Evolutionary conservation across 2,797 vertebrate genomes (phyloP), one percentile per base, ranked within the genome.

Genomic region (Falco columbarius): DNA sequence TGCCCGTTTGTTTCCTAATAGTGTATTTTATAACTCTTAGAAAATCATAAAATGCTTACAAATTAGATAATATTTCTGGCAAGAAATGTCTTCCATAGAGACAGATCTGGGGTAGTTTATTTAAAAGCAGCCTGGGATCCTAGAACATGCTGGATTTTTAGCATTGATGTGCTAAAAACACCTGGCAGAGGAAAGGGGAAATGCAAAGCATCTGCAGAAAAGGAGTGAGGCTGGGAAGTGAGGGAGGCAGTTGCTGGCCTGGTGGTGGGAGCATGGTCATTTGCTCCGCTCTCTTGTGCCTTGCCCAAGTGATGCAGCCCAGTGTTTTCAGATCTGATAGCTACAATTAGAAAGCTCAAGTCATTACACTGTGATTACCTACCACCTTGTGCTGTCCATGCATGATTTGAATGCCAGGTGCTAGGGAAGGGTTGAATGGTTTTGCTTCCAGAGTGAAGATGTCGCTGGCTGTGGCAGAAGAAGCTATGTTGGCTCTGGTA

Each of bases 41-140:
- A 95, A 93, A 96, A 96, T 86, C 49, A 93, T 94, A 88, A 95
- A 96, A 95, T 81, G 70, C 85, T 85, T 88, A 86, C 89, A 97
- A 97, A 96, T 96, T 92, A 96, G 88, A 95, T 81, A 94, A 83
- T 95, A 93, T 79, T 92, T 95, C 86, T 97, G 96, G 94, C 90
- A 91, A 86, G 86, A 86, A 82, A 40, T 3, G 0, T 38, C 93
- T 95, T 88, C 92, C 62, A 27, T 42, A n/a, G 82, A 94, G 87
- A 84, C 75, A 62, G 72, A 62, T 34, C 47, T 44, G 62, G 86
- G 62, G 47, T 40, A 44, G 51, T 79, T 88, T 66, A 72, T 75
- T 86, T 89, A 72, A 93, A 90, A 88, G 68, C 36, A 40, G 66
- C 20, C 86, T 90, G 75, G 58, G 65, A 83, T 77, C 92, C 65